A percentile compares a stretch with the other conserved stretches of the same genome.
These are phyloP conservation scores for Pollenia griseotomentosa DNA, from an alignment of 2,888 invertebrate species.

Conservation along the genomic window DNA sequence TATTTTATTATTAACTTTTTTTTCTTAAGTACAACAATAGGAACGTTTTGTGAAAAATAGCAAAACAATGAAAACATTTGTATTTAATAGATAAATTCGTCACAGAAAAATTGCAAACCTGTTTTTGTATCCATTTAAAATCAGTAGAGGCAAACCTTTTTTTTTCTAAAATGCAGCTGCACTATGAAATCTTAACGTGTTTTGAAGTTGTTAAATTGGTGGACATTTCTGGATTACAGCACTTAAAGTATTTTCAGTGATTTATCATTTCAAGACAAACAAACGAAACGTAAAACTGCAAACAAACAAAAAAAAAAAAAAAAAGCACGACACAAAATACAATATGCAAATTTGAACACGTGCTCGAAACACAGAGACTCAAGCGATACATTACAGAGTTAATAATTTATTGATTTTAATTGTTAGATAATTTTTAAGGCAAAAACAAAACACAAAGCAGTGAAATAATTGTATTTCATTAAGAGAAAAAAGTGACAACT, in stretches of 20 bases:
- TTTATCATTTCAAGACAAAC: slow-evolving; percentile 38
- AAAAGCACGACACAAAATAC: not conserved
- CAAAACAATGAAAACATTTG: slow-evolving; percentile 40
- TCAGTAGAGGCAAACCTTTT: slow-evolving; percentile 18
- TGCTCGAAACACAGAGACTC: slow-evolving; percentile 51
- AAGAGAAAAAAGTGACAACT: not conserved
- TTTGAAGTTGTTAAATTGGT: not conserved
- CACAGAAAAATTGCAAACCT: slow-evolving; percentile 27
- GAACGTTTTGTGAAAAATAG: slow-evolving; percentile 8
- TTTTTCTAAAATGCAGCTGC: slow-evolving; percentile 9
- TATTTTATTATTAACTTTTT: not conserved
- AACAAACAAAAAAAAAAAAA: not conserved
- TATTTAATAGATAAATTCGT: not conserved
- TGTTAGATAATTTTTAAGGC: slow-evolving; percentile 11
- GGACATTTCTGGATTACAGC: slow-evolving; percentile 38
- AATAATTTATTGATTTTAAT: slow-evolving; percentile 19
- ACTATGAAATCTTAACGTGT: slow-evolving; percentile 19
- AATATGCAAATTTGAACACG: slow-evolving; percentile 69
- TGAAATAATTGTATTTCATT: slow-evolving; percentile 5
- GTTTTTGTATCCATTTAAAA: slow-evolving; percentile 24
- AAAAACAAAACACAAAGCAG: not conserved
- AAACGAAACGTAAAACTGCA: slow-evolving; percentile 4
- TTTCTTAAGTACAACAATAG: slow-evolving; percentile 1
- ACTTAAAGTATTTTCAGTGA: slow-evolving; percentile 23
- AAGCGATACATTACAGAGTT: not conserved